Evolutionary conservation across 2,888 invertebrate species (phyloP), one percentile per base, ranked within the genome.

Genomic region (Agriopis marginaria): DNA sequence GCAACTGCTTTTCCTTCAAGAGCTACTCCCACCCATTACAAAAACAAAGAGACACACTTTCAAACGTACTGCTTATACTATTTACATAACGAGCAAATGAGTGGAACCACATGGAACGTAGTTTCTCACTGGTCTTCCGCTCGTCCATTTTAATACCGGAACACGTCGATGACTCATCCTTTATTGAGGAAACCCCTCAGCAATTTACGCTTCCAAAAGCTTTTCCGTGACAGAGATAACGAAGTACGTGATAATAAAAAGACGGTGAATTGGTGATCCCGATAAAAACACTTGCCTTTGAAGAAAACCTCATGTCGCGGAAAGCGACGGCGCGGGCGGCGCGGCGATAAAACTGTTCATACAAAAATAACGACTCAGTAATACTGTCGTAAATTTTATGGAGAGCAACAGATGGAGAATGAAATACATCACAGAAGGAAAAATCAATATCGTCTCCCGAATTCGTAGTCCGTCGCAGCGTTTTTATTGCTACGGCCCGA

Each of bases 341-440:
- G 80, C 75, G 79, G 77, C 84, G 85, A 92, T 92, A 92, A 92
- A 93, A 91, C 85, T 91, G 88, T 89, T 91, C 90, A 88, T 90
- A 91, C 89, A 89, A 91, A 91, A 92, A 91, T 93, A 92, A 92
- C 90, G 91, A 89, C 89, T 87, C 83, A 83, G 91, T 93, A 92
- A 93, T 92, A 87, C 85, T 84, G 87, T 88, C 93, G 90, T 93
- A 91, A 93, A 92, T 89, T 93, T 92, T 91, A 92, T 92, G 89
- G 88, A 88, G 88, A 92, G 93, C 93, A 93, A 93, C 93, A 93
- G 93, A 93, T 93, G 93, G 92, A 87, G 90, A 88, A 89, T 86
- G 89, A 89, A 90, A 92, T 89, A 93, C 89, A 91, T 88, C 88
- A 84, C 82, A 83, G 84, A 79, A 78, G 84, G 84, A 81, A 90